Conservation (phyloP, 2,797 vertebrate genomes). For the Limnodromus scolopaceus region DNA sequence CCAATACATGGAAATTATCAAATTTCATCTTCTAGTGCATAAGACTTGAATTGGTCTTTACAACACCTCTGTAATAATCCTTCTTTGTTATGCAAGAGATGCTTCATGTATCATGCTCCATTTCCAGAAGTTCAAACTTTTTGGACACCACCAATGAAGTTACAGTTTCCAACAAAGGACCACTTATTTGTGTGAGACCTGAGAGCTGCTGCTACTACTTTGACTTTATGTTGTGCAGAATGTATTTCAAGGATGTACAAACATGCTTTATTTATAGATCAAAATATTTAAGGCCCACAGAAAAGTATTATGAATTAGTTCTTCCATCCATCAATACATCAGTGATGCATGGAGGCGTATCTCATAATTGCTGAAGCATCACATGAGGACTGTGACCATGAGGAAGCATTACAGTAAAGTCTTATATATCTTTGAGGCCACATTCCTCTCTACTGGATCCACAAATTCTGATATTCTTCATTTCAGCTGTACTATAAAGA, state of each 20-base stretch:
- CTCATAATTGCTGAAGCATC: neutral
- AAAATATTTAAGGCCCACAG: neutral
- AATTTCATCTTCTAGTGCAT: neutral
- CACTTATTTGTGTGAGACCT: neutral
- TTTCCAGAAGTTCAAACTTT: neutral
- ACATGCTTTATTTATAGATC: neutral
- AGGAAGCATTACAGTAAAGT: neutral
- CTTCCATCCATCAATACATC: neutral
- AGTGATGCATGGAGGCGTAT: accelerated
- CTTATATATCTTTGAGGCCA: neutral
- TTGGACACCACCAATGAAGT: neutral
- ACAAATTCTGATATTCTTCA: neutral
- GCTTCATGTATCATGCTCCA: neutral
- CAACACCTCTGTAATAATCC: neutral
- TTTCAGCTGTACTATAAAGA: neutral
- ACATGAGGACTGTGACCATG: neutral
- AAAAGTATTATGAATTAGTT: neutral
- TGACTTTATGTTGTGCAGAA: neutral
- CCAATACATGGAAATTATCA: neutral
- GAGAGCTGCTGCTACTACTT: neutral
- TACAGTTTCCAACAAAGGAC: neutral
- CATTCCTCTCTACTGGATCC: neutral
- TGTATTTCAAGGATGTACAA: neutral
- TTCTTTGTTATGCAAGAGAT: neutral
- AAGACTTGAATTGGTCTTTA: neutral